Conservation (phyloP, 2,797 vertebrate genomes). For the Syngnathus acus region DNA sequence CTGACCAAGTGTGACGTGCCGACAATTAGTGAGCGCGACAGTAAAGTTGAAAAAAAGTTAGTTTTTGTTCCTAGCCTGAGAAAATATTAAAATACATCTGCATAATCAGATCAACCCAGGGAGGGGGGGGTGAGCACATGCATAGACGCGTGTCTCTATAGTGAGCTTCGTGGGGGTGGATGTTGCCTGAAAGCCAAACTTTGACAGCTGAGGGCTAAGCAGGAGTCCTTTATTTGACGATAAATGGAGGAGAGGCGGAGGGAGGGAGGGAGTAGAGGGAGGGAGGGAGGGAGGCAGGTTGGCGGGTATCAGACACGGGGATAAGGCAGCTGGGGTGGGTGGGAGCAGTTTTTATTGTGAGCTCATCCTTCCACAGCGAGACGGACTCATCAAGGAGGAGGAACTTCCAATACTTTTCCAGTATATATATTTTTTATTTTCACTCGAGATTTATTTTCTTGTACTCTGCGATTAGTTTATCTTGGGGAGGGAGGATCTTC, state of each 20-base stretch:
- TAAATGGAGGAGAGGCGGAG: constrained; percentile 22
- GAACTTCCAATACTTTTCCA: not conserved
- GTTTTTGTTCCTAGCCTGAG: not conserved
- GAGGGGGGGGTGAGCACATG: constrained; percentile 7
- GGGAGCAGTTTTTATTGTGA: constrained; percentile 64
- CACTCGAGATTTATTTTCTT: not conserved
- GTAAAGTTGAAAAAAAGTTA: not conserved
- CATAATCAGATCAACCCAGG: not conserved
- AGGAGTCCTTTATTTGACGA: constrained; percentile 22
- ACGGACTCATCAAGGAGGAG: not conserved
- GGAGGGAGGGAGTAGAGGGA: constrained; percentile 8
- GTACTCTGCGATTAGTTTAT: not conserved
- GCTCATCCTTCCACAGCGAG: constrained; percentile 42
- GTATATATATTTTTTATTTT: no score
- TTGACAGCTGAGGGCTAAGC: constrained; percentile 45
- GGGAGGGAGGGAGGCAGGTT: constrained; percentile 34
- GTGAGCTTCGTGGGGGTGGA: constrained; percentile 22
- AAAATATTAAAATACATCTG: not conserved
- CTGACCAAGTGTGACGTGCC: constrained; percentile 10
- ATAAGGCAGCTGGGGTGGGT: constrained; percentile 68
- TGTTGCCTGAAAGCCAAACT: constrained; percentile 43
- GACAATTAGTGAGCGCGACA: not conserved
- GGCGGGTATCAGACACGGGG: constrained; percentile 51
- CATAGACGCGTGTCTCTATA: constrained; percentile 26
- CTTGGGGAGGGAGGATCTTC: constrained; percentile 2